Evolutionary conservation across 2,888 invertebrate genomes (phyloP), one percentile per base, ranked within the genome.

Genomic region (Geotrupes spiniger): DNA sequence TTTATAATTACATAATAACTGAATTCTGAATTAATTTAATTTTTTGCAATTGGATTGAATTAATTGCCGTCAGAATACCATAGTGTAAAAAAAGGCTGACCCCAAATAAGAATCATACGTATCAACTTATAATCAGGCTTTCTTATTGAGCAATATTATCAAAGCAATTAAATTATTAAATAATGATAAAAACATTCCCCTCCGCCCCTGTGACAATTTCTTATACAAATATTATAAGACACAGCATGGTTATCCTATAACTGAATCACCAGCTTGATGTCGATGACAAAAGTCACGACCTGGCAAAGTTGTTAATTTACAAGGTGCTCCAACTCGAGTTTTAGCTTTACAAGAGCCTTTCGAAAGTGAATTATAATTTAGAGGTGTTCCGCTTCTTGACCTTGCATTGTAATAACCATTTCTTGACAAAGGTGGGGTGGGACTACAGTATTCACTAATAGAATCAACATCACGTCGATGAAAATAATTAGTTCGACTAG

Each of bases 181-280:
- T n/a, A n/a, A n/a, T n/a, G n/a, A n/a, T n/a, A n/a, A n/a, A n/a
- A n/a, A n/a, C n/a, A n/a, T n/a, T n/a, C n/a, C n/a, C n/a, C n/a
- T n/a, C n/a, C n/a, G n/a, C n/a, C n/a, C n/a, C n/a, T n/a, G n/a
- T n/a, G n/a, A n/a, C n/a, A n/a, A n/a, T n/a, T n/a, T n/a, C n/a
- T n/a, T n/a, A n/a, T n/a, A 21, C 4, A 21, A 21, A 21, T 21
- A 21, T 21, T 21, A 4, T 4, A 21, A 21, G 6, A 21, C 10
- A 36, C 26, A 12, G 36, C 9, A n/a, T 36, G 15, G n/a, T n/a
- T 31, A 53, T 4, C 47, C 63, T 45, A 68, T 61, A 31, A 73
- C 60, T 9, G 73, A 74, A 58, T 70, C 69, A 6, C 72, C 74
- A 12, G 48, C 56, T 53, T 70, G 66, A 62, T 73, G 74, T 17